Evolutionary conservation across 2,888 invertebrate species (phyloP), one percentile per base, ranked within the genome.

Genomic region (Chouioia cunea): DNA sequence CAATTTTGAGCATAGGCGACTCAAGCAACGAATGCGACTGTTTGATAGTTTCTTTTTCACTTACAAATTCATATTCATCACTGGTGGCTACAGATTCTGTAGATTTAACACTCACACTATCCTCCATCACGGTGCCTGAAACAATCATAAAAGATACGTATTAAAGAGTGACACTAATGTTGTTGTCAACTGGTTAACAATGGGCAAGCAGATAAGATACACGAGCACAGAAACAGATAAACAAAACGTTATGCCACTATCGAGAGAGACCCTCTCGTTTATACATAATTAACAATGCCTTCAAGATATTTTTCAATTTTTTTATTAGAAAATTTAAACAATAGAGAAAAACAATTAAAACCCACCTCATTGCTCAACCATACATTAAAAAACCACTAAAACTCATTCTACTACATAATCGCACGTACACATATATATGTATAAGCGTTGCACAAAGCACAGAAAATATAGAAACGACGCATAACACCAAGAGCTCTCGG

Each of bases 61-160:
- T 89, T 71, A 92, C 89, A 77, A 92, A 89, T 83, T 91, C 91
- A 85, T 91, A 92, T 82, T 91, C 92, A 76, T 91, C 92, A 80
- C 90, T 90, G 72, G 90, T 90, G 67, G 89, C 89, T 79, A 90
- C 87, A 73, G 92, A 91, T 86, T 91, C 92, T 79, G 89, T 88
- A 70, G 91, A 91, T 85, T 90, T 90, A 44, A 89, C 88, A 80
- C 91, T 91, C 79, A 90, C 85, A 84, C 89, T 89, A 87, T 90
- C 90, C 87, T 90, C 90, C 90, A 90, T 90, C 85, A 87, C 87
- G 83, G 86, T 78, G 74, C 78, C 84, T 83, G 67, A 14, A 77
- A 77, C 50, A 47, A 53, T 73, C 10, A 62, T 2, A 36, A 8
- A 50, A n/a, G 50, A 3, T 18, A 16, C 18, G n/a, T 20, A 14